Evolutionary conservation across 2,888 invertebrate genomes (phyloP), one percentile per base, ranked within the genome.

Genomic region (Lumbricus terrestris): DNA sequence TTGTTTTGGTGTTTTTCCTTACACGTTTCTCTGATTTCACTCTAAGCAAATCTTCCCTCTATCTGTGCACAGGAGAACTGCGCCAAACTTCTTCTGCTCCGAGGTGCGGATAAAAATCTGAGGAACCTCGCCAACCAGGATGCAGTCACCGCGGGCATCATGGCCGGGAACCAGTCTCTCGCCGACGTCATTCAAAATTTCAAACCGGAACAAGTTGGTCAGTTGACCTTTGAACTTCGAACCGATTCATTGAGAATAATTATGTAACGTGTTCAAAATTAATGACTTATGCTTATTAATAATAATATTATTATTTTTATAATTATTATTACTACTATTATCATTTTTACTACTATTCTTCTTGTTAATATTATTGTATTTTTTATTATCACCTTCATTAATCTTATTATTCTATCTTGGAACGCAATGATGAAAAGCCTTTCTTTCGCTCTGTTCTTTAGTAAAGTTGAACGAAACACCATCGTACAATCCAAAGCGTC

Each of bases 71-170:
- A 95, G 93, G 94, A 95, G 91, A 97, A 97, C 91, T 99, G 98
- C 96, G 98, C 98, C 91, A 96, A 98, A 93, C 97, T 98, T 95
- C 96, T 99, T 93, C 96, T 99, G 92, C 99, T 99, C 96, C 96
- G 99, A 92, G 98, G 98, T 90, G 98, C 98, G 93, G 98, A 98
- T 95, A 97, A 97, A 94, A 97, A 97, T 94, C 97, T 98, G 90
- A 96, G 98, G 91, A 99, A 99, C 96, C 98, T 97, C 95, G 98
- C 98, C 94, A 98, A 98, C 95, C 99, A 99, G 96, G 98, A 98
- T 90, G 98, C 99, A 88, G 98, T 98, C 96, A 99, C 99, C 96
- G 98, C 98, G 92, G 99, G 99, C 91, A 98, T 99, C 92, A 98
- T 99, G 94, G 98, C 98, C 92, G 98, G 98, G 92, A 98, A 98